Percentiles rank a stretch among this genome's conserved stretches.
Evolutionary conservation across 2,888 invertebrate genomes (phyloP).

Genomic region (Anoplius nigerrimus): DNA sequence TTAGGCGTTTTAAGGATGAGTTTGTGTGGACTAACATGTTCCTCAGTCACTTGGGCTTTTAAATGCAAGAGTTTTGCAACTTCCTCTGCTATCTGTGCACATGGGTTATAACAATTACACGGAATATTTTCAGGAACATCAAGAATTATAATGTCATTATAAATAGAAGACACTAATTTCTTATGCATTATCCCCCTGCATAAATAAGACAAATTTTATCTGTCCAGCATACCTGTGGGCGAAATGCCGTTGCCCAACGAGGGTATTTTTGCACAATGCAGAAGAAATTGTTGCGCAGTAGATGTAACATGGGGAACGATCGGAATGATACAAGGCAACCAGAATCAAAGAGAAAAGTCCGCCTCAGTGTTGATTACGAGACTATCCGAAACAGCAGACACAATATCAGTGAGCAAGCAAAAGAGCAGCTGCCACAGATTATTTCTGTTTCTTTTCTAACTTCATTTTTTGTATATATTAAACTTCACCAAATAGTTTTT

Average conservation of each 20-base stretch:
- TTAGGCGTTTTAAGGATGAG: conserved; percentile 93
- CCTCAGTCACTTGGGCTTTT: conserved; percentile 83
- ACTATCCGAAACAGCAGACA: conserved; percentile 68
- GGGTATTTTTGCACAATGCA: conserved; percentile 61
- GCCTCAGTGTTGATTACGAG: conserved; percentile 68
- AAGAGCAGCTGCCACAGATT: conserved; percentile 57
- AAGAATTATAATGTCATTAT: not conserved
- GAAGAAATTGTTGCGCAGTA: conserved; percentile 61
- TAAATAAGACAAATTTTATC: not conserved
- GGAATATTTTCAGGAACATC: not conserved
- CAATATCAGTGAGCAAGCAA: conserved; percentile 60
- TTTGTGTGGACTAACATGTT: conserved; percentile 81
- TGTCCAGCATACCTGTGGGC: conserved; percentile 63
- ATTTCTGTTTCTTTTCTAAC: conserved; percentile 8
- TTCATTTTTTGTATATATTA: too few relatives aligned
- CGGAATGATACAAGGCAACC: conserved; percentile 56
- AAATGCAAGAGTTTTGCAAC: conserved; percentile 87
- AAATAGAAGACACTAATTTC: not conserved
- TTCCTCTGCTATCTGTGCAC: conserved; percentile 87
- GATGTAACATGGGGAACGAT: conserved; percentile 63
- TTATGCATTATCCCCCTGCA: not conserved
- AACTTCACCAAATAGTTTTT: not conserved
- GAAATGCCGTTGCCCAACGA: conserved; percentile 58
- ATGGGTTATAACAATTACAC: not conserved
- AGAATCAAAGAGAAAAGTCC: conserved; percentile 72